Conservation (phyloP, 2,113 vertebrate genomes). For the Tragelaphus scriptus region DNA sequence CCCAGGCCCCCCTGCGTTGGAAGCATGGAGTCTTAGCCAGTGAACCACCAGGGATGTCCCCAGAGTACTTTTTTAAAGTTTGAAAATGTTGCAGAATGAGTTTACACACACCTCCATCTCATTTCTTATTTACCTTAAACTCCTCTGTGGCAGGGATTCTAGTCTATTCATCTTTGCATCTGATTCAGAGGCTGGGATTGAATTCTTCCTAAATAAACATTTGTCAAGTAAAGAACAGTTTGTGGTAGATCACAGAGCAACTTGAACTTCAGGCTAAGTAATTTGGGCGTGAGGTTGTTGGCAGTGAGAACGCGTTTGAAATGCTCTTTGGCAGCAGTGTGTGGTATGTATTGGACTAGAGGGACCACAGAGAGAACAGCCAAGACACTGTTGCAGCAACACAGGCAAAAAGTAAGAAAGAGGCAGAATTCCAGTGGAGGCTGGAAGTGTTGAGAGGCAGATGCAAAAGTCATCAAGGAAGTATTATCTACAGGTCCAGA, state of each 20-base stretch:
- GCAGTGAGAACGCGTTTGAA: not conserved
- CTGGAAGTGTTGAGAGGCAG: not conserved
- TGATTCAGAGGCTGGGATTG: not conserved
- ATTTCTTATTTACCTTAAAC: not conserved
- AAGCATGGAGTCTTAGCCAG: not conserved
- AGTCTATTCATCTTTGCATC: not conserved
- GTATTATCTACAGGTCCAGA: not conserved
- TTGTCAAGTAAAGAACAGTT: not conserved
- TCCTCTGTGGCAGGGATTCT: not conserved
- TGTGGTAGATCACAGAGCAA: not conserved
- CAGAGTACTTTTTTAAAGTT: not conserved
- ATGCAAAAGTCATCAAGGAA: conserved; percentile 18
- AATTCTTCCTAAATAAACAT: not conserved
- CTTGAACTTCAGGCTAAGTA: conserved; percentile 41
- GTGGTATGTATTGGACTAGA: not conserved
- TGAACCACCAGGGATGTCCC: not conserved
- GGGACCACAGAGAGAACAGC: not conserved
- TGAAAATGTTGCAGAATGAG: not conserved
- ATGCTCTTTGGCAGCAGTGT: not conserved
- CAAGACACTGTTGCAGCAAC: conserved; percentile 13
- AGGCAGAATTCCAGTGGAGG: not conserved
- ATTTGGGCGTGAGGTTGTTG: conserved; percentile 10
- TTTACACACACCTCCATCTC: not conserved
- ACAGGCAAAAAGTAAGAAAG: not conserved
- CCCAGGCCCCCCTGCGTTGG: not conserved